A percentile compares a stretch with the other conserved stretches of the same genome.
Conservation (phyloP, 2,113 vertebrate genomes). For the Mobula birostris region DNA sequence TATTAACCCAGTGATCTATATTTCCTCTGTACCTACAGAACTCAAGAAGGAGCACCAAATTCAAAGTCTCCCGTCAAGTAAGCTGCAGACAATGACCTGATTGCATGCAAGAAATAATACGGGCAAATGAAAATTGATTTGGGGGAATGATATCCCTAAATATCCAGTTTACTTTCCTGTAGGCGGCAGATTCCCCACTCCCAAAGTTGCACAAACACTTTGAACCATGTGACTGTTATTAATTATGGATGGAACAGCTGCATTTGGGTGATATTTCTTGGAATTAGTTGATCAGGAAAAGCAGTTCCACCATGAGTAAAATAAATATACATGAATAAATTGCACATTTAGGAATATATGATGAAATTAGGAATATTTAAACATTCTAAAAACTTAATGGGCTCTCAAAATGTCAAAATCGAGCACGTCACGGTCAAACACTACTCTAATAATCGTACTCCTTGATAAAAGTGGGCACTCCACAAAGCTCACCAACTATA, state of each 20-base stretch:
- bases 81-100: background rate
- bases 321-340: background rate
- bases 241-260: too few relatives aligned
- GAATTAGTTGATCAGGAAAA: background rate
- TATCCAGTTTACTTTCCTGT: background rate
- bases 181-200: too few relatives aligned
- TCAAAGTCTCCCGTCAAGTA: background rate
- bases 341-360: background rate
- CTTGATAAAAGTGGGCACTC: background rate
- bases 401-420: background rate
- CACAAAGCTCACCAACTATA: background rate
- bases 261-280: too few relatives aligned
- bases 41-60: background rate
- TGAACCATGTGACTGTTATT: too few relatives aligned
- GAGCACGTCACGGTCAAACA: background rate
- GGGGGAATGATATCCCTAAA: background rate
- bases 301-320: background rate
- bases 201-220: too few relatives aligned
- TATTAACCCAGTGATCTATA: background rate
- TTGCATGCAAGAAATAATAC: background rate
- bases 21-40: background rate
- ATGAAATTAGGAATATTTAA: background rate
- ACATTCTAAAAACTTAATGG: background rate
- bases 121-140: background rate
- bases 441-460: background rate